Evolutionary conservation across 1,140 invertebrate genomes (phyloP).

Genomic region (Drosophila baimaii): DNA sequence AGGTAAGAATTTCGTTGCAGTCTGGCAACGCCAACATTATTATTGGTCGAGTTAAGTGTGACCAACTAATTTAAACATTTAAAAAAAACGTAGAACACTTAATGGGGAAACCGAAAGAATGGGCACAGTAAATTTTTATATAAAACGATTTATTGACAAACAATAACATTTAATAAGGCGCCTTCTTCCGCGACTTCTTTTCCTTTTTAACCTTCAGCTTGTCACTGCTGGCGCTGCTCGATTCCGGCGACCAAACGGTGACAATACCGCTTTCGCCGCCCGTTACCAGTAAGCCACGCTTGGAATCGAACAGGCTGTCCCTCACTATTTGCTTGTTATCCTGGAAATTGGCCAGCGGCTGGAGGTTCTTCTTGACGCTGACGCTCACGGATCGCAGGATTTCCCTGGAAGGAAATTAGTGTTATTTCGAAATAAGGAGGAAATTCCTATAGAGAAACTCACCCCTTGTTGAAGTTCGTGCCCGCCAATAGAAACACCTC

Average conservation of each 20-base stretch:
- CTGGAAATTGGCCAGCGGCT: constrained; percentile 85
- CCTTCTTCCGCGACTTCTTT: constrained; percentile 51
- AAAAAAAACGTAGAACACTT: too few relatives aligned
- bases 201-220: constrained; percentile 55
- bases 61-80: too few relatives aligned
- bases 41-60: too few relatives aligned
- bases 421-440: neutral
- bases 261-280: constrained; percentile 88
- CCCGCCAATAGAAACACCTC: constrained; percentile 87
- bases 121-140: neutral
- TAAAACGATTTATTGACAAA: neutral
- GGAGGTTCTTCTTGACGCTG: constrained; percentile 84
- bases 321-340: constrained; percentile 89
- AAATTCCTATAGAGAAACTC: neutral
- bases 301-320: constrained; percentile 87
- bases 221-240: neutral
- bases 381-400: constrained; percentile 86
- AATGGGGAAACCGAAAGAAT: too few relatives aligned
- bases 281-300: constrained; percentile 86
- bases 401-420: constrained; percentile 69
- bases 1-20: neutral
- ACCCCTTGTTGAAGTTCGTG: constrained; percentile 86
- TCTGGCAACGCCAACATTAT: neutral
- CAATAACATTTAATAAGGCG: constrained; percentile 49
- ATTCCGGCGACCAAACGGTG: constrained; percentile 86